Percentiles rank a stretch among this genome's conserved stretches.
Conservation (phyloP, 2,888 invertebrate species). For the Philaethria dido region DNA sequence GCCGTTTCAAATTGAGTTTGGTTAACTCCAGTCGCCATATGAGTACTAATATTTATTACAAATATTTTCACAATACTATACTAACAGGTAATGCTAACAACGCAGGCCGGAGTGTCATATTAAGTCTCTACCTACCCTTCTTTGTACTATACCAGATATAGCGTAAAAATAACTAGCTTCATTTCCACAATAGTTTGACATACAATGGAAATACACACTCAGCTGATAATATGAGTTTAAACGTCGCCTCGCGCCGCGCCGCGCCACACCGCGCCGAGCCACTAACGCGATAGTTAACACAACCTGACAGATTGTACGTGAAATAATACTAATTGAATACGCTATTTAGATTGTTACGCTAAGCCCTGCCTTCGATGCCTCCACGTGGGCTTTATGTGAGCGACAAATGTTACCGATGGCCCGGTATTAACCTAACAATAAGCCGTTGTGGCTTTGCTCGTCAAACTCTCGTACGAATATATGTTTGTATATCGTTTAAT, state of each 20-base stretch:
- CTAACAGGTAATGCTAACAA: too few species aligned
- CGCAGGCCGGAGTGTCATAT: too few species aligned
- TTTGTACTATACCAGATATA: too few species aligned
- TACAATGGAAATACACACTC: slow-evolving; percentile 20
- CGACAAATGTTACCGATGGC: slow-evolving; percentile 21
- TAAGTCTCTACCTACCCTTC: too few species aligned
- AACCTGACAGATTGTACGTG: slow-evolving; percentile 35
- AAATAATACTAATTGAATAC: slow-evolving; percentile 39
- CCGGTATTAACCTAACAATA: background rate
- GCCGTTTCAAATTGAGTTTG: too few species aligned
- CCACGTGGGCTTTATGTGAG: background rate
- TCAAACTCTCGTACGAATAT: background rate
- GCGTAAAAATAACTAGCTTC: background rate
- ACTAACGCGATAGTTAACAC: slow-evolving; percentile 38
- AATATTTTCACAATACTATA: too few species aligned
- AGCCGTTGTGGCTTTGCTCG: background rate
- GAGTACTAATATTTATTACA: too few species aligned
- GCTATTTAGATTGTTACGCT: slow-evolving; percentile 28
- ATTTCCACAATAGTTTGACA: background rate
- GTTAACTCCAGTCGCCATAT: too few species aligned
- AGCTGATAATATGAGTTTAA: slow-evolving; percentile 36
- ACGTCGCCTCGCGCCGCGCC: slow-evolving; percentile 14
- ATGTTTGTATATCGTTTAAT: background rate
- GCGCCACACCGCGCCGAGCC: slow-evolving; percentile 12
- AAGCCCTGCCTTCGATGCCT: slow-evolving; percentile 15